Conservation (phyloP, 2,113 vertebrate species). For the Scophthalmus maximus region DNA sequence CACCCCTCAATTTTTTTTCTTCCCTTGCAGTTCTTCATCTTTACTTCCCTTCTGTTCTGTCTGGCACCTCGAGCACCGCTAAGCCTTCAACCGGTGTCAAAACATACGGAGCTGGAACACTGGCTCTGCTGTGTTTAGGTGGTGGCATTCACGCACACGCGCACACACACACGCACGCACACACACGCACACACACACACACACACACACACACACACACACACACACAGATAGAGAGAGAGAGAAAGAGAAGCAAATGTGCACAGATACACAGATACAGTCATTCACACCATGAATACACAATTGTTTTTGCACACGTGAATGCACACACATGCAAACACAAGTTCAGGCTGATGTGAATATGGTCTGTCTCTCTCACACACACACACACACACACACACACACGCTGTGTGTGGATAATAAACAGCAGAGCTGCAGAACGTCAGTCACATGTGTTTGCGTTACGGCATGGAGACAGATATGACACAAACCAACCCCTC, state of each 20-base stretch:
- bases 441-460: conserved; percentile 73
- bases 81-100: conserved; percentile 73
- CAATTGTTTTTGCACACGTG: conserved; percentile 53
- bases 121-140: conserved; percentile 68
- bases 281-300: conserved; percentile 26
- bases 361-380: conserved; percentile 45
- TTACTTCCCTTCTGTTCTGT: conserved; percentile 47
- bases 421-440: conserved; percentile 57
- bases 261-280: conserved; percentile 37
- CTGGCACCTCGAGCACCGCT: conserved; percentile 68
- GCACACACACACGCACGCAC: conserved; percentile 38
- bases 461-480: conserved; percentile 65
- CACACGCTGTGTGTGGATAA: conserved; percentile 51
- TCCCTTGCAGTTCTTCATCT: conserved; percentile 48
- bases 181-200: conserved; percentile 38
- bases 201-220: conserved; percentile 35
- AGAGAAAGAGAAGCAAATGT: conserved; percentile 22
- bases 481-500: conserved; percentile 61
- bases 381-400: conserved; percentile 50
- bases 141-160: conserved; percentile 40
- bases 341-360: conserved; percentile 36
- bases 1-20: conserved; percentile 15
- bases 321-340: conserved; percentile 34
- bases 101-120: conserved; percentile 62
- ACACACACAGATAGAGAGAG: conserved; percentile 17